Evolutionary conservation across 2,797 vertebrate species (phyloP).

Genomic region (Morelia viridis): DNA sequence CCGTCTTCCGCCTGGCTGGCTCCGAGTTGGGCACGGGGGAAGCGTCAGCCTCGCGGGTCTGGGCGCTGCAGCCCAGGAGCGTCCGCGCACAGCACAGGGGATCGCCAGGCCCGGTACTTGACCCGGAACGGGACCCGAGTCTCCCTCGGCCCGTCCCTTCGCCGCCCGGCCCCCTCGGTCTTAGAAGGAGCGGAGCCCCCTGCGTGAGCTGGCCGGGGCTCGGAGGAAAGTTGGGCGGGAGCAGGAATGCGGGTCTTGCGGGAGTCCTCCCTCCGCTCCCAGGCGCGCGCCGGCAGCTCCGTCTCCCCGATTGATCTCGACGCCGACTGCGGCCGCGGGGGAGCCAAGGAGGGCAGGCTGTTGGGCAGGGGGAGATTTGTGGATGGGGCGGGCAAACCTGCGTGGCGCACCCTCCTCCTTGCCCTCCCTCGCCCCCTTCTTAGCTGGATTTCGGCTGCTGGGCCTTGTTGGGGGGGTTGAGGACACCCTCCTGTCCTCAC

Average conservation of each 20-base stretch:
- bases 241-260: background rate
- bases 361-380: too few species aligned
- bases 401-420: background rate
- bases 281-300: background rate
- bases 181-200: too few species aligned
- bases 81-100: background rate
- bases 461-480: background rate
- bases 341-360: too few species aligned
- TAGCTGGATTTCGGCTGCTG: background rate
- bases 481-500: background rate
- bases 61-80: background rate
- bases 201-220: background rate
- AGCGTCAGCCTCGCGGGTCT: background rate
- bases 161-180: background rate
- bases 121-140: too few species aligned
- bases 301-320: background rate
- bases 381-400: too few species aligned
- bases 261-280: background rate
- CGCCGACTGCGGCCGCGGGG: too few species aligned
- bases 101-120: background rate
- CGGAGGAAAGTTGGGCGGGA: background rate
- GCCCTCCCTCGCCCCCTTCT: background rate
- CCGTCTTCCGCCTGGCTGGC: background rate
- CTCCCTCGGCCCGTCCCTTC: background rate
- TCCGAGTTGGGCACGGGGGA: background rate